A percentile compares a stretch with the other conserved stretches of the same genome.
phyloP scores from a whole-genome alignment of 2,888 invertebrate genomes.

The Drosophila atroscutellata region DNA sequence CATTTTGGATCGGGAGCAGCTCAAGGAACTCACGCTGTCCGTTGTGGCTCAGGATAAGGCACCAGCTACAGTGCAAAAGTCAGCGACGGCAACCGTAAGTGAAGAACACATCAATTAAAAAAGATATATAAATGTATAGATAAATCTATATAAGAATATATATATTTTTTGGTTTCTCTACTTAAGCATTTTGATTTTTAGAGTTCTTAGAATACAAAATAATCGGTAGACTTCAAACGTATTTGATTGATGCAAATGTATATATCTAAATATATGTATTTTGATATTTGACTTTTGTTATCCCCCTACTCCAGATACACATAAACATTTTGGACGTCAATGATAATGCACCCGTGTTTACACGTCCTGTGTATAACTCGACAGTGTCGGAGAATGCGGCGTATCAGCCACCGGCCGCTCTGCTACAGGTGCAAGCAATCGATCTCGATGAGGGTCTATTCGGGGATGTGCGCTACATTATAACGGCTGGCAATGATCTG shows the following conservation, averaged over 20 bases:
- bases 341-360: slow-evolving; percentile 94
- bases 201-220: neutral
- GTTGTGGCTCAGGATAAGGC: slow-evolving; percentile 94
- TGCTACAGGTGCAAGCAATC: slow-evolving; percentile 92
- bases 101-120: neutral
- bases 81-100: slow-evolving; percentile 90
- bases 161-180: neutral
- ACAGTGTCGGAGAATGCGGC: slow-evolving; percentile 94
- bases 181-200: neutral
- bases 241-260: neutral
- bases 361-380: slow-evolving; percentile 90
- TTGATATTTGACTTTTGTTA: neutral
- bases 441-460: slow-evolving; percentile 93
- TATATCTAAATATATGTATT: neutral
- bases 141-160: neutral
- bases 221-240: neutral
- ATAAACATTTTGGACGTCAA: slow-evolving; percentile 93
- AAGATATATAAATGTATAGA: neutral
- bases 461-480: slow-evolving; percentile 91
- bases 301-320: slow-evolving; percentile 86
- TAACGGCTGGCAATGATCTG: slow-evolving; percentile 89
- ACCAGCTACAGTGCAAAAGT: slow-evolving; percentile 88
- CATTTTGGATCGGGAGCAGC: slow-evolving; percentile 91
- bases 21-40: slow-evolving; percentile 89
- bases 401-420: slow-evolving; percentile 91